phyloP scores from a whole-genome alignment of 2,113 vertebrate species.

The Lichenostomus cassidix region DNA sequence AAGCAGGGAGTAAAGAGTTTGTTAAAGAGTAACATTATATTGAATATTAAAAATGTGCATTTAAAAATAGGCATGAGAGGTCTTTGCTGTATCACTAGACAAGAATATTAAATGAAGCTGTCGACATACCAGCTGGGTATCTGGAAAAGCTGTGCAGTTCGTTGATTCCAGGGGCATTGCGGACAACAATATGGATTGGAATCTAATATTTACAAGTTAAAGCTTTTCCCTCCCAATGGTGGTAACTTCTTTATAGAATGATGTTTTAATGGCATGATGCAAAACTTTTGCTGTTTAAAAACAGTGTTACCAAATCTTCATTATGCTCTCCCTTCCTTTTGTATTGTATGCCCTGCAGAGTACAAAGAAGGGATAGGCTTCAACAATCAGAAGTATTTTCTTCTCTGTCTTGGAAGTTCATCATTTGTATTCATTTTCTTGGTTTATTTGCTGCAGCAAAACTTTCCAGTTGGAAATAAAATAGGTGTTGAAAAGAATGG shows the following conservation, averaged over 20 bases:
- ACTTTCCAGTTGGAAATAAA: not conserved
- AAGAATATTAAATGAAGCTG: slow-evolving; percentile 71
- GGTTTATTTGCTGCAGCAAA: not conserved
- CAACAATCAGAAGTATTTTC: not conserved
- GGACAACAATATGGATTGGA: slow-evolving; percentile 53
- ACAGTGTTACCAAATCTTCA: not conserved
- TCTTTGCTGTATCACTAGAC: slow-evolving; percentile 68
- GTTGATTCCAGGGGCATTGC: slow-evolving; percentile 33
- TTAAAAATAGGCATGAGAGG: slow-evolving; percentile 74
- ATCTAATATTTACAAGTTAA: slow-evolving; percentile 62
- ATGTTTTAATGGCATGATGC: not conserved
- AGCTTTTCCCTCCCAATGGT: not conserved
- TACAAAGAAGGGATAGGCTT: not conserved
- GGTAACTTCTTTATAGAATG: slow-evolving; percentile 4
- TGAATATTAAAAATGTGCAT: slow-evolving; percentile 82
- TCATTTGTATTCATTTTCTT: not conserved
- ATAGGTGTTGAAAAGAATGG: not conserved
- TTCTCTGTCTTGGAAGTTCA: not conserved
- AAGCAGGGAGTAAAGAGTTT: slow-evolving; percentile 85
- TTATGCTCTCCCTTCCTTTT: not conserved
- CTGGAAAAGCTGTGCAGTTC: slow-evolving; percentile 38
- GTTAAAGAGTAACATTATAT: slow-evolving; percentile 83
- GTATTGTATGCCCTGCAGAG: not conserved
- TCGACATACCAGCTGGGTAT: slow-evolving; percentile 55
- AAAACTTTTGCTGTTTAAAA: slow-evolving; percentile 30